These are phyloP conservation scores for Morinoia aosen DNA, from an alignment of 2,888 invertebrate species.

Conservation along the genomic window DNA sequence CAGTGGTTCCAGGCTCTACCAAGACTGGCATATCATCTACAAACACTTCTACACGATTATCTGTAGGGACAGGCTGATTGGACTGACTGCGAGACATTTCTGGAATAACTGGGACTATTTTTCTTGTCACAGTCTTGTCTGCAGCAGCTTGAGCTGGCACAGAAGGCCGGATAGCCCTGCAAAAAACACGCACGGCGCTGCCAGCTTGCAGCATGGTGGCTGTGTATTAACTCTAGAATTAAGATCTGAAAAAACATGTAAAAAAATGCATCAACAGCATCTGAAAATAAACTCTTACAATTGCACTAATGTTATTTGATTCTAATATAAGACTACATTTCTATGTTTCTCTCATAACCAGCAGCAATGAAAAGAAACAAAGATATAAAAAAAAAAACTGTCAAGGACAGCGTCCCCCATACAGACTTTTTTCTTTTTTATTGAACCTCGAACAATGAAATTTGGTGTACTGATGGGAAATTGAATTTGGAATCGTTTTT, in stretches of 20 bases:
- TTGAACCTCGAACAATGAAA: too few relatives aligned
- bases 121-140: conserved; percentile 9
- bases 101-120: conserved; percentile 72
- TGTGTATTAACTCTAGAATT: background rate
- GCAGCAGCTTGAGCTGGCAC: conserved; percentile 43
- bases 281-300: background rate
- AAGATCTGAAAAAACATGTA: background rate
- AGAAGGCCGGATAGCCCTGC: conserved; percentile 45
- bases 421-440: too few relatives aligned
- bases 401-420: too few relatives aligned
- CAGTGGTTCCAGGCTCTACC: conserved; percentile 96
- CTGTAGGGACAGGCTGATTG: conserved; percentile 40
- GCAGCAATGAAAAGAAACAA: too few relatives aligned
- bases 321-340: background rate
- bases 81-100: conserved; percentile 74
- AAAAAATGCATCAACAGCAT: too few relatives aligned
- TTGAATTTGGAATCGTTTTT: too few relatives aligned
- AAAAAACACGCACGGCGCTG: conserved; percentile 57
- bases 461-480: too few relatives aligned
- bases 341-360: background rate
- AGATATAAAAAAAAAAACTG: too few relatives aligned
- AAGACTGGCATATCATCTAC: conserved; percentile 95
- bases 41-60: conserved; percentile 86
- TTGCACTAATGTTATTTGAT: background rate
- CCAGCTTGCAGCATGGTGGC: conserved; percentile 59